Base-by-base conservation (phyloP, 2,113 vertebrate species). In the Jaculus jaculus region DNA sequence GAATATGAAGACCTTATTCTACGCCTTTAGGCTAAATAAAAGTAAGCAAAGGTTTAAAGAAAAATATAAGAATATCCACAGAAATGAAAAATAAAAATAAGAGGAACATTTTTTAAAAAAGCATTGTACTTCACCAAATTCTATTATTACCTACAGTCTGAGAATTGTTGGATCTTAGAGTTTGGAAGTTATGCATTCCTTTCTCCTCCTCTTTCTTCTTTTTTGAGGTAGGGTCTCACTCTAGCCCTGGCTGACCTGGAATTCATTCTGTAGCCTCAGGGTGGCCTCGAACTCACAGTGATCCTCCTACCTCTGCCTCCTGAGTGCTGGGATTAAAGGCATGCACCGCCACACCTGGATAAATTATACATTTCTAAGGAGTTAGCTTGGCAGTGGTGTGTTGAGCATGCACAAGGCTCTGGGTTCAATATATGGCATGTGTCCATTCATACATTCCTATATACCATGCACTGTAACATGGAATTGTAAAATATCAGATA, bases 1-100 rank as follows among this genome's bases (percentile, higher is more conserved):
- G 82, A 85, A 91, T 90, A 77, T 61, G 51, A 92, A 93, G 51
- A n/a, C 79, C n/a, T 88, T 83, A 72, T 23, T 71, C 39, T 90
- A 32, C 69, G 47, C 20, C 20, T 66, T 61, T 61, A 92, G 32
- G 51, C 28, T 58, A 75, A 39, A n/a, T 26, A 17, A 94, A 85
- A 85, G 73, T 28, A 92, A 95, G 75, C 32, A 24, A 74, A 90
- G 20, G 18, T 37, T 79, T 84, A 60, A 42, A 13, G 68, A 78
- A 96, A 90, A 69, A 2, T 63, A 39, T 6, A 90, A 83, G 65
- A 80, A 63, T 68, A 81, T 65, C 72, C 58, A 60, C 20, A 18
- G 28, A 34, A 84, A 72, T 84, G 34, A 74, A 78, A 90, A 91
- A 60, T 28, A 28, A 68, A 28, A 68, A 51, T 51, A 26, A 83